A percentile compares a stretch with the other conserved stretches of the same genome.
Conservation (phyloP, 2,113 vertebrate genomes). For the Panurus biarmicus region DNA sequence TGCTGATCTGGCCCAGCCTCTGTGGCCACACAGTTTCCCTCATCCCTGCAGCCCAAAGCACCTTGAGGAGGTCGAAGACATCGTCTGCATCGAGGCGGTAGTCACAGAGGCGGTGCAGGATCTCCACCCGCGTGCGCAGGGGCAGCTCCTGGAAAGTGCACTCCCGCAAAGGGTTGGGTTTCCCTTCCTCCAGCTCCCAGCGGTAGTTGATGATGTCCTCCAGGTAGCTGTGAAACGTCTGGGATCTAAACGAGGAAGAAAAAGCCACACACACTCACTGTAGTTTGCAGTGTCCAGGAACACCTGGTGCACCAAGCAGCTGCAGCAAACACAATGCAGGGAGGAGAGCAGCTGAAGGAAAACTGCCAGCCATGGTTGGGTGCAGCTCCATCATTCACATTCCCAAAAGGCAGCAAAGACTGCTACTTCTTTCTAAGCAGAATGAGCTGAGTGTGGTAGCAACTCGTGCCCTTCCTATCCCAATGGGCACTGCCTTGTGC, state of each 20-base stretch:
- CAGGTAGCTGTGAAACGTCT: constrained; percentile 90
- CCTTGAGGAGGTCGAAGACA: constrained; percentile 97
- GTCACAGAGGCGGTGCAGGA: constrained; percentile 93
- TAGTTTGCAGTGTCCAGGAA: neutral
- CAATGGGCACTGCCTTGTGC: neutral
- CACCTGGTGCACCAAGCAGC: neutral
- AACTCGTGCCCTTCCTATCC: neutral
- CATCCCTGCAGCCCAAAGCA: constrained; percentile 45
- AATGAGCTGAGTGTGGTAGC: neutral
- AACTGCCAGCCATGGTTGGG: neutral
- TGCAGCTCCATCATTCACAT: neutral
- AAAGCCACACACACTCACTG: neutral
- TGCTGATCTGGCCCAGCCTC: neutral
- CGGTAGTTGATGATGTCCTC: constrained; percentile 98
- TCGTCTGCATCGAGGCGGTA: constrained; percentile 95
- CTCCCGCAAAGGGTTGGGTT: constrained; percentile 88
- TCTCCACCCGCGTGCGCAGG: constrained; percentile 85
- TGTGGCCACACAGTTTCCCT: neutral
- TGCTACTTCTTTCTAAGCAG: neutral
- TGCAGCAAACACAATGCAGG: neutral
- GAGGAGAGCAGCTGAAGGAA: neutral
- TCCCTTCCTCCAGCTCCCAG: constrained; percentile 96
- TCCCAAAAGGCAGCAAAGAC: neutral
- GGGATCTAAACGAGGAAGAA: constrained; percentile 69
- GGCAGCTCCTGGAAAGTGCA: constrained; percentile 84